phyloP scores from a whole-genome alignment of 2,113 vertebrate genomes.

The Platycercus adscitus region DNA sequence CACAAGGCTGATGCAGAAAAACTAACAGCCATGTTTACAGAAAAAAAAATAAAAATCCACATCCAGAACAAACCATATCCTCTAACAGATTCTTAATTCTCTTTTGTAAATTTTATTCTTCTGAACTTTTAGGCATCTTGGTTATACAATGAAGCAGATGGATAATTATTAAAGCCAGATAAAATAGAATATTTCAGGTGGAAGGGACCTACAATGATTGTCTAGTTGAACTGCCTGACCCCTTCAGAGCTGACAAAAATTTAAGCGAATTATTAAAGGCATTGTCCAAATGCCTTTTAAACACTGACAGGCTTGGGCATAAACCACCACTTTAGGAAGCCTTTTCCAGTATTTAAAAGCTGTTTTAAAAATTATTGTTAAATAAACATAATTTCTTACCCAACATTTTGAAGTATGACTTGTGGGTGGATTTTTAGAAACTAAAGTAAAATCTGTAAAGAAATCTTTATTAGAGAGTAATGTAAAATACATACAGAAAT shows the following conservation, averaged over 20 bases:
- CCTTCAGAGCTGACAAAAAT: not conserved
- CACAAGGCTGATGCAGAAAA: not conserved
- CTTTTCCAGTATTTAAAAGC: not conserved
- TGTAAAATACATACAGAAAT: not conserved
- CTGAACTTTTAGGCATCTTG: not conserved
- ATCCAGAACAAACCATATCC: not conserved
- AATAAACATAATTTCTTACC: not conserved
- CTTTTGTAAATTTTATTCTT: not conserved
- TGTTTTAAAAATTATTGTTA: not conserved
- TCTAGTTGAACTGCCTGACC: not conserved
- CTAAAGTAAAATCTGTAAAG: not conserved
- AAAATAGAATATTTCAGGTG: not conserved
- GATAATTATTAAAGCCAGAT: not conserved
- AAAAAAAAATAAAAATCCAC: not conserved
- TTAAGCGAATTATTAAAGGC: not conserved
- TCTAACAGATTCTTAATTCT: not conserved
- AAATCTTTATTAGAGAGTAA: not conserved
- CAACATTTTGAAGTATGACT: not conserved
- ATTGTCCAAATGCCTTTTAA: not conserved
- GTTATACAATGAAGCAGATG: not conserved
- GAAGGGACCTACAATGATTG: not conserved
- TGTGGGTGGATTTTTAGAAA: not conserved
- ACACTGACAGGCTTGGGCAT: not conserved
- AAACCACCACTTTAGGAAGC: fast-evolving
- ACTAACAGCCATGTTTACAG: not conserved